phyloP scores from a whole-genome alignment of 2,797 vertebrate species.

The Gallinago nigripennis region DNA sequence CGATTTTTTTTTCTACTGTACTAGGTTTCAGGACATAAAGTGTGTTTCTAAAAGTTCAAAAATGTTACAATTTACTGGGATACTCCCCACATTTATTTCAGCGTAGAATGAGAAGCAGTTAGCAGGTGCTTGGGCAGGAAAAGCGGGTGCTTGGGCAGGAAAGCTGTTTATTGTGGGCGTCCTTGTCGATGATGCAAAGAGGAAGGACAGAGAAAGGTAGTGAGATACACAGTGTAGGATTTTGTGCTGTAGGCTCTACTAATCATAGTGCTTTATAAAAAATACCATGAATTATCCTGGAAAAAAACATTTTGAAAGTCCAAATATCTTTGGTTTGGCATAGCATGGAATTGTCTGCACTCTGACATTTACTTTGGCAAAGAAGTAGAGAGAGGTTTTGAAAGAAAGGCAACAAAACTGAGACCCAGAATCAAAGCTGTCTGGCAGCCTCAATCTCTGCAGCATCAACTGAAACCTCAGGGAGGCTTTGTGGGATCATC shows the following conservation, averaged over 20 bases:
- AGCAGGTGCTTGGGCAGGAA: not conserved
- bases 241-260: not conserved
- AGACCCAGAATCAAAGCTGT: not conserved
- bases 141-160: not conserved
- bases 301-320: not conserved
- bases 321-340: not conserved
- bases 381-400: not conserved
- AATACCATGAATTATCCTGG: not conserved
- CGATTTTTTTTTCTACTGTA: not conserved
- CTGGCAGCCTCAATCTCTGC: not conserved
- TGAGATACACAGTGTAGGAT: not conserved
- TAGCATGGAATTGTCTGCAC: not conserved
- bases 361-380: not conserved
- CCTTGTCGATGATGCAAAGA: not conserved
- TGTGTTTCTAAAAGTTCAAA: not conserved
- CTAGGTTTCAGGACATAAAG: not conserved
- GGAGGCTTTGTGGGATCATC: not conserved
- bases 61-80: not conserved
- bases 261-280: not conserved
- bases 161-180: not conserved
- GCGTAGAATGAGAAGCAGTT: not conserved
- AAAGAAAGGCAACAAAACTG: not conserved
- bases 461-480: slow-evolving; percentile 6
- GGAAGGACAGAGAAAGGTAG: not conserved
- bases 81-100: not conserved